Evolutionary conservation across 2,888 invertebrate genomes (phyloP).

Genomic region (Rhagium mordax): DNA sequence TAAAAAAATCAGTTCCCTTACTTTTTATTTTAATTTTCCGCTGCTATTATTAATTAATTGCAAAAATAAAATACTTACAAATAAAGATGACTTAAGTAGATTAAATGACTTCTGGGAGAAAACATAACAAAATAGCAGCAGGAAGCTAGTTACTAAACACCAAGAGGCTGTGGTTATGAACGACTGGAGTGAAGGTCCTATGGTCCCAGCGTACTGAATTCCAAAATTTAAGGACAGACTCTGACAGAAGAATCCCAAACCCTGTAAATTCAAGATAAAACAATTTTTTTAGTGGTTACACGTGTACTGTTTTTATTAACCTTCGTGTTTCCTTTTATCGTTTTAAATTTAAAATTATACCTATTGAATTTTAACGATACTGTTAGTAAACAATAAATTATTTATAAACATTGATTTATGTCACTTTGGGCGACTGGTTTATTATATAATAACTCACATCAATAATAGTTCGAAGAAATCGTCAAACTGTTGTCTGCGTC

Average conservation of each 20-base stretch:
- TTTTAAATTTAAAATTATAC: background rate
- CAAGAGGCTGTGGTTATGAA: slow-evolving; percentile 87
- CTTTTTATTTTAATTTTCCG: too few relatives aligned
- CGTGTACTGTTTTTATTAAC: background rate
- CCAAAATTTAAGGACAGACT: slow-evolving; percentile 86
- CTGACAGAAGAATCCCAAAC: slow-evolving; percentile 87
- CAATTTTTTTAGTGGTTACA: background rate
- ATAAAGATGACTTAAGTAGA: slow-evolving; percentile 85
- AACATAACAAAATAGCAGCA: slow-evolving; percentile 84
- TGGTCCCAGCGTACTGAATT: slow-evolving; percentile 78
- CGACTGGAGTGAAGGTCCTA: slow-evolving; percentile 86
- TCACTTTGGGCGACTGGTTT: too few relatives aligned
- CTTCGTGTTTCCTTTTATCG: background rate
- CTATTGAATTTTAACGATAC: background rate
- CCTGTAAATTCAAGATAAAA: slow-evolving; percentile 68
- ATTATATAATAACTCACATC: too few relatives aligned
- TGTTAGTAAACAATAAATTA: background rate
- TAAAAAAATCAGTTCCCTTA: too few relatives aligned
- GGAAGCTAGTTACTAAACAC: slow-evolving; percentile 83
- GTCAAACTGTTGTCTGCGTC: too few relatives aligned
- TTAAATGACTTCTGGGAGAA: slow-evolving; percentile 84
- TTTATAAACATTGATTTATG: background rate
- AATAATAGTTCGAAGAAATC: too few relatives aligned
- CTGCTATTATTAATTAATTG: too few relatives aligned
- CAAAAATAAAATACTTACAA: slow-evolving; percentile 83